Conservation (phyloP, 2,797 vertebrate species). For the Holocentrus rufus region DNA sequence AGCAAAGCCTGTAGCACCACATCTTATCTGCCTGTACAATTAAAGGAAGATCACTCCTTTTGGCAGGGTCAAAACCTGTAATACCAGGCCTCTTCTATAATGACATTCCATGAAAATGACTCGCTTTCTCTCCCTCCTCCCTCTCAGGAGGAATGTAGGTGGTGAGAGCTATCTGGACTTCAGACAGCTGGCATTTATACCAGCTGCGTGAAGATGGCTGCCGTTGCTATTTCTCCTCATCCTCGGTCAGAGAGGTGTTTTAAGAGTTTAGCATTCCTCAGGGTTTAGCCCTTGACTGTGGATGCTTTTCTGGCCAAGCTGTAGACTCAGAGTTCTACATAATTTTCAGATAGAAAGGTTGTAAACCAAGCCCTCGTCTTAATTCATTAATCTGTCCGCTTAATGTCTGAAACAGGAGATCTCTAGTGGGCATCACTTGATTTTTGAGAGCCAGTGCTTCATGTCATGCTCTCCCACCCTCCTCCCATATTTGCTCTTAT, state of each 20-base stretch:
- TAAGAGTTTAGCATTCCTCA: conserved; percentile 36
- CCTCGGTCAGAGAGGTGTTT: not conserved
- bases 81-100: conserved; percentile 27
- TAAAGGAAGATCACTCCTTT: conserved; percentile 40
- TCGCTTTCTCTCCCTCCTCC: conserved; percentile 32
- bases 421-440: not conserved
- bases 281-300: conserved; percentile 4
- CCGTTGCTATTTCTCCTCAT: conserved; percentile 14
- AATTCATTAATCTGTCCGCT: not conserved
- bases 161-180: conserved; percentile 43
- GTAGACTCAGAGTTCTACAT: not conserved
- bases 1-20: not conserved
- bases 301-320: not conserved
- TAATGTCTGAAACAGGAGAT: not conserved
- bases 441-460: not conserved
- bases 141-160: conserved; percentile 55
- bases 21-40: not conserved
- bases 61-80: conserved; percentile 24
- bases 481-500: not conserved
- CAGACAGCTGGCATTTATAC: conserved; percentile 40
- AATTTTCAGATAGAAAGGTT: not conserved
- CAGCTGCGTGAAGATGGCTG: conserved; percentile 5
- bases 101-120: conserved; percentile 63
- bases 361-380: no score
- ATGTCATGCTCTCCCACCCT: not conserved